These are phyloP conservation scores for Agrochola lota DNA, from an alignment of 2,888 invertebrate species.

Conservation along the genomic window DNA sequence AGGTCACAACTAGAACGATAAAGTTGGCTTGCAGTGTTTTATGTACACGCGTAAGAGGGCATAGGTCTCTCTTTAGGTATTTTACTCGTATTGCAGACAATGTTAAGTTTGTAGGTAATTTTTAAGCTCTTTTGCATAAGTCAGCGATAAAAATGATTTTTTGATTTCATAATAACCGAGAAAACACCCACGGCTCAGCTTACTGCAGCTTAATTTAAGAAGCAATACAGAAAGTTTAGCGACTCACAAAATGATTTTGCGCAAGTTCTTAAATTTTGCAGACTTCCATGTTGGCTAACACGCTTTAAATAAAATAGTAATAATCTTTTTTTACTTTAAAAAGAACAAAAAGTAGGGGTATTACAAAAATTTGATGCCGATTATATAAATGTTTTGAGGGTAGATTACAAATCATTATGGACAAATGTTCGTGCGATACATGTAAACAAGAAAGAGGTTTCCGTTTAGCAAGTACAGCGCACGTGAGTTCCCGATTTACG, in stretches of 20 bases:
- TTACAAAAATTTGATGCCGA: too few species aligned
- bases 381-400: too few species aligned
- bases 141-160: background rate
- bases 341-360: too few species aligned
- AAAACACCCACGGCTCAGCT: background rate
- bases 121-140: background rate
- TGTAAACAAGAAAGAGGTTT: too few species aligned
- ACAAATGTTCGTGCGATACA: too few species aligned
- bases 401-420: too few species aligned
- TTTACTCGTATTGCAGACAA: background rate
- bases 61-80: background rate
- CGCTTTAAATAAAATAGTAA: constrained; percentile 26
- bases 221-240: constrained; percentile 24
- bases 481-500: too few species aligned
- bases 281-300: constrained; percentile 6
- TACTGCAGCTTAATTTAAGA: background rate
- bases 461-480: too few species aligned
- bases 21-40: background rate
- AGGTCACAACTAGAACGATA: too few species aligned
- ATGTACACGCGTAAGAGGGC: too few species aligned
- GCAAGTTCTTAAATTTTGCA: constrained; percentile 10
- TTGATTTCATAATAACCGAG: background rate
- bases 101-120: background rate
- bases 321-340: too few species aligned
- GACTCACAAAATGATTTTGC: constrained; percentile 10